Evolutionary conservation across 2,888 invertebrate genomes (phyloP), one percentile per base, ranked within the genome.

Genomic region (Acleris emargana): DNA sequence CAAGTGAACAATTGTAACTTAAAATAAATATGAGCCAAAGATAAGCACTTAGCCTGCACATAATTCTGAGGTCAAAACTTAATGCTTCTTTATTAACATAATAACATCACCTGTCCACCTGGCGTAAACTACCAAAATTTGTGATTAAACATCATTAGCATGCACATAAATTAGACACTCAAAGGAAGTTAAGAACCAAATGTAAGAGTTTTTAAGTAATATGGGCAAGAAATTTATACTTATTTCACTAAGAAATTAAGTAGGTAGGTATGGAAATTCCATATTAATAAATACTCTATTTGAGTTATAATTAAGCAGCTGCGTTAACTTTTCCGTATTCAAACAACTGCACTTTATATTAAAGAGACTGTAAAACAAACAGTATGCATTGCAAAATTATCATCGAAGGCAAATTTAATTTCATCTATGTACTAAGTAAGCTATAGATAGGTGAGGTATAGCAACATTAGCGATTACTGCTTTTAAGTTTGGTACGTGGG

Each of bases 401-500:
- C 13, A 38, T 13, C 38, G 13, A 38, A 13, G 4, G 13, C 38
- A 38, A 13, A 38, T 38, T 13, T 13, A 11, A 38, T 38, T 38
- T 38, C 38, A 38, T 38, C 13, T 13, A 13, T 9, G 11, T 38
- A 13, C 38, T 4, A 13, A 38, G 13, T 4, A 13, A 38, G 13
- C 4, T 13, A 5, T 32, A 38, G 38, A 38, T 4, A 32, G 32
- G 11, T 32, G 11, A 11, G 13, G 38, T 38, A 38, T 13, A 38
- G n/a, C n/a, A n/a, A n/a, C n/a, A n/a, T n/a, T n/a, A n/a, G 38
- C 38, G 38, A 38, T 61, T 67, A 58, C 67, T 73, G 70, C 55
- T 72, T 71, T 74, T 75, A 71, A 73, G 73, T 72, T 76, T 68
- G 75, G 51, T 64, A 71, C 69, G 81, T 82, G 76, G 80, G 79